A percentile compares a stretch with the other conserved stretches of the same genome.
These are phyloP conservation scores for Lepidocyrtinus sp. DNA, from an alignment of 2,888 invertebrate genomes.

Conservation along the genomic window DNA sequence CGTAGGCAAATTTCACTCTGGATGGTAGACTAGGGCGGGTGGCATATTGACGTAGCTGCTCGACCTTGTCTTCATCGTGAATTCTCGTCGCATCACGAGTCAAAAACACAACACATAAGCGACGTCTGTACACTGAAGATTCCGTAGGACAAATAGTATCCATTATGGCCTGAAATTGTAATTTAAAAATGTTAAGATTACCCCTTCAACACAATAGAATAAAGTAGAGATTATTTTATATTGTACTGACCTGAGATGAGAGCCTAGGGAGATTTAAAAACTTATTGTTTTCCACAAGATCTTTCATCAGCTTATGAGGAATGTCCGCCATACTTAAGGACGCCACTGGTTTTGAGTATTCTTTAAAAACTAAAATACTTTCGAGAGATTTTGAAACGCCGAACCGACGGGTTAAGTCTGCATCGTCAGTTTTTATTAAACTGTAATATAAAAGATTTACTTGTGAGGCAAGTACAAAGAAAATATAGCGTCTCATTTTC, in stretches of 20 bases:
- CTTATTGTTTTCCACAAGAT: constrained; percentile 90
- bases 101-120: constrained; percentile 85
- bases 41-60: constrained; percentile 61
- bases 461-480: too few species aligned
- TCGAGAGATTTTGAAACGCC: constrained; percentile 83
- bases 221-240: neutral
- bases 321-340: constrained; percentile 92
- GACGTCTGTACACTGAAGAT: constrained; percentile 83
- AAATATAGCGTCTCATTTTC: too few species aligned
- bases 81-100: constrained; percentile 73
- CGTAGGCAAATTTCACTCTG: constrained; percentile 88
- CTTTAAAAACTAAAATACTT: constrained; percentile 91
- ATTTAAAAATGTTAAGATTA: neutral
- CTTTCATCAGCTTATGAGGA: constrained; percentile 87
- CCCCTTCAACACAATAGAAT: neutral
- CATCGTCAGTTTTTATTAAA: constrained; percentile 71
- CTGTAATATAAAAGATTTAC: constrained; percentile 30
- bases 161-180: constrained; percentile 72
- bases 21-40: constrained; percentile 71
- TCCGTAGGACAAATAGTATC: constrained; percentile 92
- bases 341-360: constrained; percentile 86
- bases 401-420: constrained; percentile 80
- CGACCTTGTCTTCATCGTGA: constrained; percentile 59
- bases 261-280: constrained; percentile 89
- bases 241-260: constrained; percentile 88